Evolutionary conservation across 2,888 invertebrate genomes (phyloP), one percentile per base, ranked within the genome.

Genomic region (Dilophus febrilis): DNA sequence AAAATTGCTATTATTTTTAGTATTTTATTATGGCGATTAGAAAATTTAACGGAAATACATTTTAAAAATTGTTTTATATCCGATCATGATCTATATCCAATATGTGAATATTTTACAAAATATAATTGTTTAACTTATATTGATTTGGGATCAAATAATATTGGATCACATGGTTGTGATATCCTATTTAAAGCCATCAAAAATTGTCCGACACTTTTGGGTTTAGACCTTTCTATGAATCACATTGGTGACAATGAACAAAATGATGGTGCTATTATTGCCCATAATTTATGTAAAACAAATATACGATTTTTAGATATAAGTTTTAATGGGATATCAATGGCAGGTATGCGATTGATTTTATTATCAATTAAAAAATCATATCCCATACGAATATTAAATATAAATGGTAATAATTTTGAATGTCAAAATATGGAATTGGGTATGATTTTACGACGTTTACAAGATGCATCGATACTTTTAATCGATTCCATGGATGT

Each of bases 201-300:
- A 0, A 28, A 26, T 0, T 50, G 51, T 4, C 47, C 45, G 2
- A 44, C 35, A 0, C 37, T 61, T 13, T 47, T 51, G 3, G 40
- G 48, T 13, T 47, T 62, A 4, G 51, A 60, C 36, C 46, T 61
- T 3, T 51, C 53, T 8, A 40, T 50, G 29, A 59, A 59, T 33
- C 36, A 47, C 4, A 45, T 61, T 38, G 55, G 58, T 1, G 41
- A 47, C 1, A 51, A 53, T 41, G n/a, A n/a, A n/a, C n/a, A n/a
- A n/a, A n/a, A n/a, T n/a, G 62, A 61, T 17, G 61, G 57, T 12
- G 49, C 52, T n/a, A 46, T 52, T 35, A 47, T 61, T 17, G 53
- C 57, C 11, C 52, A 49, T 29, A 51, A 52, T 27, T 28, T 50
- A 22, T 37, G 44, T 2, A 28, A 13, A 14, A 48, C 50, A 1